phyloP scores from a whole-genome alignment of 2,797 vertebrate genomes.

The Mormyrops boulengeri region DNA sequence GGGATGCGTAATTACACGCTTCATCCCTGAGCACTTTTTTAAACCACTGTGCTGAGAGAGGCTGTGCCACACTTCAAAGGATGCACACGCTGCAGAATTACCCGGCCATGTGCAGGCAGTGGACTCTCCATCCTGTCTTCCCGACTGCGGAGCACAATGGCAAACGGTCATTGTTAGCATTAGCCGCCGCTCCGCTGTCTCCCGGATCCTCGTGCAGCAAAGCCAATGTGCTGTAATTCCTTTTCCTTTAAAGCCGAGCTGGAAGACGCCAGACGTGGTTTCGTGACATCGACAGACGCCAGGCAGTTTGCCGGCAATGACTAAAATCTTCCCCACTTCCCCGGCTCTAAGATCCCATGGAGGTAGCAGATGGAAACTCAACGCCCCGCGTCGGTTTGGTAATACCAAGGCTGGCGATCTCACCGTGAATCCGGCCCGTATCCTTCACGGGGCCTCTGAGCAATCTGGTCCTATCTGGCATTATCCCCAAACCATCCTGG shows the following conservation, averaged over 20 bases:
- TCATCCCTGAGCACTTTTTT: neutral
- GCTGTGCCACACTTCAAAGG: neutral
- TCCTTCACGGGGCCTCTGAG: slow-evolving; percentile 29
- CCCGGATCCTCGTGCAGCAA: slow-evolving; percentile 34
- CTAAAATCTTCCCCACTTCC: neutral
- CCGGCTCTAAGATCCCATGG: slow-evolving; percentile 29
- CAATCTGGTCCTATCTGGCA: slow-evolving; percentile 59
- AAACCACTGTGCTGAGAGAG: neutral
- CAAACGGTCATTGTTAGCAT: slow-evolving; percentile 40
- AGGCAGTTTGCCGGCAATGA: neutral
- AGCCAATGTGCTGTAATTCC: slow-evolving; percentile 45
- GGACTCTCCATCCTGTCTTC: neutral
- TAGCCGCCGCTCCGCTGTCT: slow-evolving; percentile 22
- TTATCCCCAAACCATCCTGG: slow-evolving; percentile 32
- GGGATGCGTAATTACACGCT: neutral
- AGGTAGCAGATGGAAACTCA: slow-evolving; percentile 55
- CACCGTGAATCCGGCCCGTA: slow-evolving; percentile 40
- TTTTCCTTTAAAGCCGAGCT: slow-evolving; percentile 51
- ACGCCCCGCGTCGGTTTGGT: slow-evolving; percentile 41
- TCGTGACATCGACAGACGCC: slow-evolving; percentile 40
- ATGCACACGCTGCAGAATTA: neutral
- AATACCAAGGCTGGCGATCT: slow-evolving; percentile 52
- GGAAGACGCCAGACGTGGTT: slow-evolving; percentile 46
- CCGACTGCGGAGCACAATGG: slow-evolving; percentile 18
- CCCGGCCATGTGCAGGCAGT: neutral